These are phyloP conservation scores for Phataginus tetradactyla DNA, from an alignment of 2,797 vertebrate genomes.

Conservation along the genomic window DNA sequence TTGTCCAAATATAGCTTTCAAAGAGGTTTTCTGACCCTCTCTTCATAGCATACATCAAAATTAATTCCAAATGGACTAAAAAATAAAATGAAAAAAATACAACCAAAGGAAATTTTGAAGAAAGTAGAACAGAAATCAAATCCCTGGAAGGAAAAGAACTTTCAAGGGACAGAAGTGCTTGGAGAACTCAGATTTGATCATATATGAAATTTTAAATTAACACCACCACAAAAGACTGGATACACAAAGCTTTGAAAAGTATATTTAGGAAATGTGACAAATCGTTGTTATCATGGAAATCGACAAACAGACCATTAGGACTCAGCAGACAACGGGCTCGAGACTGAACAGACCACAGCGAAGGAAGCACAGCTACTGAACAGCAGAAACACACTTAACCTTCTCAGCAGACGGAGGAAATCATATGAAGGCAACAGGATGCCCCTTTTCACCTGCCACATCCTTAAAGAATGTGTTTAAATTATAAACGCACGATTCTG, in stretches of 20 bases:
- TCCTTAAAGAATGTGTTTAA: conserved; percentile 24
- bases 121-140: conserved; percentile 36
- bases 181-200: conserved; percentile 25
- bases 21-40: conserved; percentile 38
- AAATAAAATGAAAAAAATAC: conserved; percentile 58
- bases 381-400: background rate
- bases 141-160: conserved; percentile 14
- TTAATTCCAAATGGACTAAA: conserved; percentile 58
- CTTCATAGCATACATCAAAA: conserved; percentile 50
- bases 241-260: conserved; percentile 10
- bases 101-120: conserved; percentile 46
- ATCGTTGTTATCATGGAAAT: background rate
- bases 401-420: background rate
- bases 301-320: background rate
- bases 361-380: background rate
- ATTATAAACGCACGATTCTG: background rate
- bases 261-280: background rate
- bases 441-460: conserved; percentile 4
- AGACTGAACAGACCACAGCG: background rate
- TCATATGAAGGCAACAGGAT: background rate
- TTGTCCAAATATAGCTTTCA: conserved; percentile 69
- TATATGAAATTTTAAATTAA: background rate
- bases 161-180: background rate
- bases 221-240: background rate
- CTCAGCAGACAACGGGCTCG: background rate